Base-by-base conservation (phyloP, 2,888 invertebrate genomes). In the Archaeoteleia sp. region DNA sequence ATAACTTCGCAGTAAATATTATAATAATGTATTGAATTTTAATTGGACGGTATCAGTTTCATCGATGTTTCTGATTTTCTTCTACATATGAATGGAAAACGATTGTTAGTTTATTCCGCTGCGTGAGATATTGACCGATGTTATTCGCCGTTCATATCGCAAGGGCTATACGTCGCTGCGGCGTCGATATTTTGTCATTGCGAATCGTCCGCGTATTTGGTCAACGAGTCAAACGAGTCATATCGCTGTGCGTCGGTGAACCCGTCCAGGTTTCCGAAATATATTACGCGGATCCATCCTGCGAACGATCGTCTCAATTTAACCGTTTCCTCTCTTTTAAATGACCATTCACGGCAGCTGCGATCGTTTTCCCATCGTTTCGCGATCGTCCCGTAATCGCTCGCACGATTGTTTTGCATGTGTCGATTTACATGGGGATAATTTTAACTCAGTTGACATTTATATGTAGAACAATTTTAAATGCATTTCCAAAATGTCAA, bases 251-350 rank as follows among this genome's bases (percentile, higher is more conserved):
- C 13, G 35, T 53, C 53, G 29, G 7, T 20, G 12, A 1, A 30
- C 12, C 27, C 20, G 37, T 48, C 45, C 54, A 30, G 14, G 51
- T 73, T 74, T 75, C 71, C 71, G 72, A 72, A 74, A 77, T 76
- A 72, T 76, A 74, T 76, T 74, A 75, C 74, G 71, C 66, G 61
- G 54, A 67, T 69, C 67, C 72, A 68, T 71, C 69, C 70, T 69
- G 69, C 48, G 55, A 61, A 70, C 68, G 74, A 70, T 66, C 48
- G 70, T 49, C 45, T 69, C 72, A 65, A 78, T 77, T 74, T 71
- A 55, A 62, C 57, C 34, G 58, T 57, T 67, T 60, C 53, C 65
- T 53, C 51, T 46, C 40, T 58, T 42, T 45, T 35, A 46, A 53
- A 53, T 45, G 29, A 34, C 45, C 39, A 39, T 57, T 55, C 35